Evolutionary conservation across 2,797 vertebrate genomes (phyloP), one percentile per base, ranked within the genome.

Genomic region (Trachurus trachurus): DNA sequence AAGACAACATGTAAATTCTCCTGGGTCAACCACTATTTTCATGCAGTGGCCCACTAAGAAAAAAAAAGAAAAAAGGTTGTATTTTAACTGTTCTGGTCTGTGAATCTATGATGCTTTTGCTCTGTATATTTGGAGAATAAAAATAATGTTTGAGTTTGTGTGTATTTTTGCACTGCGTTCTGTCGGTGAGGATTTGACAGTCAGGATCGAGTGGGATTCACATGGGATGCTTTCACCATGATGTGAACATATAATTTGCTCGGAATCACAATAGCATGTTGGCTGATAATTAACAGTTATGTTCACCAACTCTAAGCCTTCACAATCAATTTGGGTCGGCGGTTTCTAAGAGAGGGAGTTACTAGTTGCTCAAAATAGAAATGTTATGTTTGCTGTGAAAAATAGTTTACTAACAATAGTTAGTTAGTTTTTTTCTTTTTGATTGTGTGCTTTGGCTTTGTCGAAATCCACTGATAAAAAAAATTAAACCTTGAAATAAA

Each of bases 121-220:
- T 95, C 95, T 96, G 95, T 96, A 95, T 94, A 96, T 96, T 95
- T 95, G 94, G 92, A 91, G 91, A 95, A 95, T 93, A 95, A 95
- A 92, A 90, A 84, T 82, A 79, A 93, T 85, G 92, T 90, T 91
- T 91, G 84, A 88, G 58, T 85, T 93, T 84, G 88, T 76, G 87
- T 87, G 86, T 80, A 74, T 76, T 80, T 76, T 76, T 83, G 71
- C 68, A 16, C 68, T 79, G 8, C 44, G 83, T 42, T 83, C 44
- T 73, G 53, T 83, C 26, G 64, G 61, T 78, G 50, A 60, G 44
- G 71, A 71, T 65, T 58, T 58, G 39, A 26, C 16, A 60, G 59
- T 47, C 57, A 13, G 47, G 49, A 34, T 12, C 7, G 1, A 22
- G 10, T 29, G 56, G 59, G 50, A 45, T 29, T 57, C 21, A 59